These are phyloP conservation scores for Atta texana DNA, from an alignment of 1,140 invertebrate genomes.

Conservation along the genomic window DNA sequence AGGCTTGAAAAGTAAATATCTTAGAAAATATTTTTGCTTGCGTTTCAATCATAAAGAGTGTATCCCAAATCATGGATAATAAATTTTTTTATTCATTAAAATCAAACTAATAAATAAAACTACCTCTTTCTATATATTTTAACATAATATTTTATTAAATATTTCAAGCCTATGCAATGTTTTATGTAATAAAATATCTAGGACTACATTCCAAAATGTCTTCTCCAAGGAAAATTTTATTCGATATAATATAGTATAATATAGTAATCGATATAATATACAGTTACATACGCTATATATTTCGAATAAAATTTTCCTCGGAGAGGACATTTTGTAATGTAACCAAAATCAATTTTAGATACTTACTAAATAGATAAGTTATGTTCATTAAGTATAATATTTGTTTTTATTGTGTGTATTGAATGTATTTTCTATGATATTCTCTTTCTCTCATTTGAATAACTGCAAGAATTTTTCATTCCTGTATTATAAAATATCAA, in stretches of 20 bases:
- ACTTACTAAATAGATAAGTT: neutral
- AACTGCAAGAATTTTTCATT: conserved; percentile 8
- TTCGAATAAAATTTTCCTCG: no score
- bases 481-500: conserved; percentile 7
- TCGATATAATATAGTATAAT: no score
- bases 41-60: neutral
- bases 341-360: neutral
- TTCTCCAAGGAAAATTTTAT: no score
- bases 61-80: neutral
- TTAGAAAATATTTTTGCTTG: conserved; percentile 19
- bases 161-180: conserved; percentile 25
- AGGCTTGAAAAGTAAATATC: conserved; percentile 36
- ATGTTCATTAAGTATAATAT: neutral
- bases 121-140: conserved; percentile 35
- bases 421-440: neutral
- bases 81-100: conserved; percentile 27
- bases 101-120: neutral
- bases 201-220: no score
- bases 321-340: no score
- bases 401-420: conserved; percentile 24
- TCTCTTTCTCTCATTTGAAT: neutral
- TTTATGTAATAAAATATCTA: conserved; percentile 16
- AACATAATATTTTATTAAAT: conserved; percentile 3
- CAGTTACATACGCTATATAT: no score
- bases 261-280: no score